Evolutionary conservation across 2,888 invertebrate genomes (phyloP).

Genomic region (Desoria tigrina): DNA sequence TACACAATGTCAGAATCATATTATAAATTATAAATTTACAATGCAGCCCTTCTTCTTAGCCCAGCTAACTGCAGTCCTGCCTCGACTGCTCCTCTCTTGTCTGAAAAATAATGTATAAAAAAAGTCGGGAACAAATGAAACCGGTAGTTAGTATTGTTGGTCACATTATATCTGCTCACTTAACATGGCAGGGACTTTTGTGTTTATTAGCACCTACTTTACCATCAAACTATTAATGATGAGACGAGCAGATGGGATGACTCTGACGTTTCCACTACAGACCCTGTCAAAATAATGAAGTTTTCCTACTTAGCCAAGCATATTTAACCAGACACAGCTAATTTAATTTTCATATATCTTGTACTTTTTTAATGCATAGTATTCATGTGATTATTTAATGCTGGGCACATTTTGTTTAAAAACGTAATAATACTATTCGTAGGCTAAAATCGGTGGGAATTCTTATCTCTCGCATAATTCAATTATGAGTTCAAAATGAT

Average conservation of each 20-base stretch:
- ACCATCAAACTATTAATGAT: neutral
- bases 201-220: conserved; percentile 19
- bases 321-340: conserved; percentile 14
- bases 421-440: too few species aligned
- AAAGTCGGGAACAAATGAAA: conserved; percentile 5
- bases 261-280: conserved; percentile 6
- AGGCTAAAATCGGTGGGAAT: too few species aligned
- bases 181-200: conserved; percentile 10
- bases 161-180: conserved; percentile 14
- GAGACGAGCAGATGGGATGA: conserved; percentile 25
- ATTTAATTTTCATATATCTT: conserved; percentile 16
- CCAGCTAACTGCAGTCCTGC: neutral
- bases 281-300: conserved; percentile 17
- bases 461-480: too few species aligned
- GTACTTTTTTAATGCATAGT: too few species aligned
- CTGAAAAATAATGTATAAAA: neutral
- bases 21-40: neutral
- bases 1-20: neutral
- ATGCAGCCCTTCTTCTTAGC: too few species aligned
- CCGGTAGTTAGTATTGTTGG: conserved; percentile 13
- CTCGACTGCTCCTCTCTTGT: too few species aligned
- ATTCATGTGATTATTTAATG: too few species aligned
- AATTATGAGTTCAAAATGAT: too few species aligned
- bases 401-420: too few species aligned
- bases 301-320: conserved; percentile 19